Evolutionary conservation across 1,140 invertebrate genomes (phyloP).

Genomic region (roundworm (Caenorhabditis elegans)): DNA sequence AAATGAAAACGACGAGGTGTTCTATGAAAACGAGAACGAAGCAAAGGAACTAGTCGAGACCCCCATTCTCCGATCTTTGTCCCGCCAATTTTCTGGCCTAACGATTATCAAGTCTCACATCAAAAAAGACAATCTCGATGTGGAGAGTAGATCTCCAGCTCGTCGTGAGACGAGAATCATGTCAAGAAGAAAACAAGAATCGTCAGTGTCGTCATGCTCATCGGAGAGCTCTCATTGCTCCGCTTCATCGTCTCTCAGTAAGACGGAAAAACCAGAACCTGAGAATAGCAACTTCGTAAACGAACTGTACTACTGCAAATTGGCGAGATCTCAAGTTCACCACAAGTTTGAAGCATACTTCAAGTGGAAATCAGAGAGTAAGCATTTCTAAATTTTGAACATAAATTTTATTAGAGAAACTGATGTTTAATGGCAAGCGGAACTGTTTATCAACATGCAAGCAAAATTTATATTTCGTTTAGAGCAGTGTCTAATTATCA

Average conservation of each 20-base stretch:
- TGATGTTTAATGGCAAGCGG: no score
- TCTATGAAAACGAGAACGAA: not conserved
- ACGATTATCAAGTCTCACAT: not conserved
- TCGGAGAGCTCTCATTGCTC: no score
- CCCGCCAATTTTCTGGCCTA: not conserved
- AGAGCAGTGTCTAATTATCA: not conserved
- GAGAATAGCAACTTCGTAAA: not conserved
- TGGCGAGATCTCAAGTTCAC: constrained; percentile 2
- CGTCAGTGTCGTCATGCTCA: not conserved
- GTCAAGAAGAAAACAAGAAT: not conserved
- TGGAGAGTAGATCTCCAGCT: no score
- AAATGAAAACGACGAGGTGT: not conserved
- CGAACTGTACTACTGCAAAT: not conserved
- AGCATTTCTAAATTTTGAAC: not conserved
- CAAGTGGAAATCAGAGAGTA: not conserved
- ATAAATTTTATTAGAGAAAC: no score
- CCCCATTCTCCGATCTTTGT: not conserved
- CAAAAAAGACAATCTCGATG: not conserved
- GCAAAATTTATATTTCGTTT: not conserved
- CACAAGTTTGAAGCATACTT: not conserved
- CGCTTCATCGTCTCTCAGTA: not conserved
- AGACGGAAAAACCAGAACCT: not conserved
- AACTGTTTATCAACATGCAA: not conserved
- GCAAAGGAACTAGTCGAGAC: not conserved
- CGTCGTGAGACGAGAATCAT: no score